Base-by-base conservation (phyloP, 2,797 vertebrate species). In the Ptychadena robeensis region DNA sequence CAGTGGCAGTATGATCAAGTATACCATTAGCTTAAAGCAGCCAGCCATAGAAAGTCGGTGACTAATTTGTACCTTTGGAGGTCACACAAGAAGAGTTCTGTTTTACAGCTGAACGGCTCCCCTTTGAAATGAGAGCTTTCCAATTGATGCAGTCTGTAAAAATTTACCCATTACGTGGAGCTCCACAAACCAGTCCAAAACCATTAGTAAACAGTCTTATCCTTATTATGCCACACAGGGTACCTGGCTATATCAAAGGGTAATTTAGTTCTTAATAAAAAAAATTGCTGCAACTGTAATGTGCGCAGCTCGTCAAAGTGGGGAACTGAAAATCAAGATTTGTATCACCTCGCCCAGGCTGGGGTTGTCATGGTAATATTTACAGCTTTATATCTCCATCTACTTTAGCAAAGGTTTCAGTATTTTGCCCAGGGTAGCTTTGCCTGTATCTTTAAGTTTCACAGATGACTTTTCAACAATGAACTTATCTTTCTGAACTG, bases 351-450 rank as follows among this genome's bases (percentile, higher is more conserved):
- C 78, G 14, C 83, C 83, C 78, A 81, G 53, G 28, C 7, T 5
- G 83, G 78, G 72, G 34, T 76, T 85, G 83, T 83, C 82, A 34
- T 28, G 76, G 73, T 30, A 53, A 31, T 14, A 57, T 35, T 14
- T 40, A 9, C 32, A 30, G n/a, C 14, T 57, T 71, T 67, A 73
- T 38, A 34, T 32, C 70, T 8, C 34, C 35, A 80, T 87, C 95
- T 89, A 98, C 86, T 97, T 98, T 92, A 96, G 89, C 75, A 92
- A 89, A 0, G 97, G 96, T 85, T 95, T 96, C 9, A 92, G 78
- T 74, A 90, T 91, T 86, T 93, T 96, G 87, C 91, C 90, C 74
- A 92, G 85, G 0, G 91, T 76, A 69, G 90, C 89, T 82, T 86
- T 86, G 35, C 85, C 87, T 1, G 87, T 87, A 81, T 95, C 94